These are phyloP conservation scores for Drosophila nr. perissopoda DNA, from an alignment of 2,888 invertebrate genomes.

Conservation along the genomic window DNA sequence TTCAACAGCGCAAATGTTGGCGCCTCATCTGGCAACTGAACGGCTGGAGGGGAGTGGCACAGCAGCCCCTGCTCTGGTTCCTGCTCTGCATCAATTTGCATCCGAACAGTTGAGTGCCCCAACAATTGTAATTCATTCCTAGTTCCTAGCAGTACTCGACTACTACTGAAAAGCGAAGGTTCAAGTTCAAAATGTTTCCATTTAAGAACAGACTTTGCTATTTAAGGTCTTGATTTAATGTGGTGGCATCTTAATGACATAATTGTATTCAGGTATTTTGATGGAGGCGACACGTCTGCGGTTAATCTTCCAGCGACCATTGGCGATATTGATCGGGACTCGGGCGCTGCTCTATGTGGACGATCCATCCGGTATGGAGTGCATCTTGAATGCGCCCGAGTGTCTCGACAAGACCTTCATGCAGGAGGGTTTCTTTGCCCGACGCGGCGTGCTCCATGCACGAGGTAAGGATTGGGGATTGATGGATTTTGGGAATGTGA, in stretches of 20 bases:
- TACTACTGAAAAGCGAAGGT: neutral
- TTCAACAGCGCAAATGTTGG: constrained; percentile 81
- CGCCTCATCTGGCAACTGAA: constrained; percentile 82
- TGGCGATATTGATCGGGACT: constrained; percentile 79
- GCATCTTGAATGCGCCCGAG: constrained; percentile 81
- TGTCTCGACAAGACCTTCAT: constrained; percentile 83
- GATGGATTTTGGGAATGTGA: neutral
- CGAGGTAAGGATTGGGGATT: constrained; percentile 58
- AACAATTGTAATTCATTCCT: neutral
- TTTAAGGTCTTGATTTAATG: neutral
- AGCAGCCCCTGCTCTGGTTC: constrained; percentile 82
- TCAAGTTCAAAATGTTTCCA: neutral
- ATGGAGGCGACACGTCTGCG: constrained; percentile 71
- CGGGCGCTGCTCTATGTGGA: constrained; percentile 81
- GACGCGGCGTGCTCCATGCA: constrained; percentile 81
- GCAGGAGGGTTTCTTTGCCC: constrained; percentile 83
- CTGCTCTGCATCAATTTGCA: constrained; percentile 77
- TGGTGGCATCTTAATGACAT: neutral
- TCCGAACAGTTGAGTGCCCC: constrained; percentile 80
- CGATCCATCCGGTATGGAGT: constrained; percentile 82
- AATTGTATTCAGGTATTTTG: constrained; percentile 59
- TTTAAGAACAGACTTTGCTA: neutral
- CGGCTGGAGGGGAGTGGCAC: constrained; percentile 80
- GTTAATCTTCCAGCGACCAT: constrained; percentile 73
- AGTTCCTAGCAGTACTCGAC: neutral